Conservation (phyloP, 2,797 vertebrate genomes). For the Cryptoblepharus egeriae region DNA sequence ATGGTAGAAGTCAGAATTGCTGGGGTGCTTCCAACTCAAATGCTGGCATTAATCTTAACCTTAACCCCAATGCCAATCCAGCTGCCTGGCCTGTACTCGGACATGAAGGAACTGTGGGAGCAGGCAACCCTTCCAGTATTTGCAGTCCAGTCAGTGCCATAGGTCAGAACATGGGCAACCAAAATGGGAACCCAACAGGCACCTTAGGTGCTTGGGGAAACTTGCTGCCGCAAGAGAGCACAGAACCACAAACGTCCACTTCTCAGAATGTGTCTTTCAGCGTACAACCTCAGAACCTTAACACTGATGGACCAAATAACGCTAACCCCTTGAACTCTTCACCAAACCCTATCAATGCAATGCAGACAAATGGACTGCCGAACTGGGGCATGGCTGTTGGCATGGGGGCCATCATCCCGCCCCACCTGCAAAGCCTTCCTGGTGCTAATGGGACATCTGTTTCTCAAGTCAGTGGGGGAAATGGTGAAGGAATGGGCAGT, state of each 20-base stretch:
- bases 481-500: conserved; percentile 78
- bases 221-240: conserved; percentile 84
- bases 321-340: conserved; percentile 88
- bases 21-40: conserved; percentile 86
- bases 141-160: conserved; percentile 86
- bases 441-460: conserved; percentile 83
- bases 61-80: conserved; percentile 90
- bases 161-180: conserved; percentile 81
- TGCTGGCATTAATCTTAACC: conserved; percentile 86
- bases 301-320: conserved; percentile 90
- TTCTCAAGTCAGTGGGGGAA: conserved; percentile 81
- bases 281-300: conserved; percentile 90
- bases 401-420: conserved; percentile 85
- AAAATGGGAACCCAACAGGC: conserved; percentile 83
- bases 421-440: conserved; percentile 87
- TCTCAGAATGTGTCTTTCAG: conserved; percentile 90
- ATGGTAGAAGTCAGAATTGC: conserved; percentile 89
- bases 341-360: conserved; percentile 83
- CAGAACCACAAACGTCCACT: conserved; percentile 85
- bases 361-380: conserved; percentile 87
- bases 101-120: conserved; percentile 84
- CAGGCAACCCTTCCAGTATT: conserved; percentile 84
- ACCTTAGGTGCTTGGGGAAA: conserved; percentile 85
- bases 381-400: conserved; percentile 89
- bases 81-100: conserved; percentile 90